phyloP scores from a whole-genome alignment of 1,140 invertebrate genomes.

The Pectinophora gossypiella region DNA sequence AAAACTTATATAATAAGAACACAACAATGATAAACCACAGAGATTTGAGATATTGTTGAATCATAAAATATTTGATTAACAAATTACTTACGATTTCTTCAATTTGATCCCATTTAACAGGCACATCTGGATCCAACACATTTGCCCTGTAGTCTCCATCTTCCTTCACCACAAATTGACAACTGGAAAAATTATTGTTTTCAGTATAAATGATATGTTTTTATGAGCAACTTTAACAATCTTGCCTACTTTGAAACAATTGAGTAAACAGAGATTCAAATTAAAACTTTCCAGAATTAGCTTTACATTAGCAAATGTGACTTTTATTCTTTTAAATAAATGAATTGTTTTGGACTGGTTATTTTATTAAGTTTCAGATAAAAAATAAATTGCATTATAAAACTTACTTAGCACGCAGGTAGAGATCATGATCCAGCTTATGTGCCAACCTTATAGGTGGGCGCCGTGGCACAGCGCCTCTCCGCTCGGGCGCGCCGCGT shows the following conservation, averaged over 20 bases:
- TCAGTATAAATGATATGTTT: too few species aligned
- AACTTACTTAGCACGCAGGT: conserved; percentile 94
- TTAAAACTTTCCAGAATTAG: too few species aligned
- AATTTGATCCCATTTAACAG: conserved; percentile 94
- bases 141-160: conserved; percentile 86
- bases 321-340: too few species aligned
- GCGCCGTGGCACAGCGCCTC: conserved; percentile 46
- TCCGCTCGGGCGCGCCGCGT: conserved; percentile 28
- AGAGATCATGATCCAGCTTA: conserved; percentile 91
- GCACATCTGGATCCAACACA: conserved; percentile 87
- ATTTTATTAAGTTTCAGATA: not conserved
- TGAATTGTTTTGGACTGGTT: too few species aligned
- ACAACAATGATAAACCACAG: not conserved
- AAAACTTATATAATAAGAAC: conserved; percentile 21
- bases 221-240: too few species aligned
- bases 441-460: conserved; percentile 62
- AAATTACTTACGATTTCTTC: conserved; percentile 92
- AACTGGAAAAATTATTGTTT: conserved; percentile 82
- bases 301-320: too few species aligned
- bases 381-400: not conserved
- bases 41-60: not conserved
- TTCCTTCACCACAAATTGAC: conserved; percentile 94
- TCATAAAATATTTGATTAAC: too few species aligned
- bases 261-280: too few species aligned
- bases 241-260: too few species aligned